Evolutionary conservation across 2,888 invertebrate species (phyloP), one percentile per base, ranked within the genome.

Genomic region (Philaethria dido): DNA sequence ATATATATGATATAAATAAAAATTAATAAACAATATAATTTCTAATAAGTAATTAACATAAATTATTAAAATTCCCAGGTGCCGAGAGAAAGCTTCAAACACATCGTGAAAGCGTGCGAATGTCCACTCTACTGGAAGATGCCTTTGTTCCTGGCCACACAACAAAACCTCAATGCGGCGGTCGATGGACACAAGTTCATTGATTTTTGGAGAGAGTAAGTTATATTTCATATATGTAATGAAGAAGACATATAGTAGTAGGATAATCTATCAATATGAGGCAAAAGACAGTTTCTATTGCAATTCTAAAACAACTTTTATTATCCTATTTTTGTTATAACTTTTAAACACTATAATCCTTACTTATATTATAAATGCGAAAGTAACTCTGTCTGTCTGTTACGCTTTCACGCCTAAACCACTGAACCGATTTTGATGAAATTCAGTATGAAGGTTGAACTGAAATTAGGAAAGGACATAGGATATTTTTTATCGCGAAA

Each of bases 101-200:
- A 91, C 83, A 94, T 96, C 78, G 93, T 95, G 45, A 95, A 98
- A 93, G 96, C 98, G 36, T 98, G 98, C 88, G 97, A 97, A 74
- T 93, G 99, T 76, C 98, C 99, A 13, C 94, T 98, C 66, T 99
- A 99, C 92, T 99, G 99, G 99, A 99, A 99, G 86, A 96, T 97
- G 85, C 97, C 99, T n/a, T 93, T 99, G 70, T 99, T 98, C 93
- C 94, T 96, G 72, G 97, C 97, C 61, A 96, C 97, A 42, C 97
- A 88, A 94, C 96, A 83, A 94, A 96, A 86, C 92, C 95, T 93
- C 84, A 95, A 88, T 80, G 94, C 93, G 90, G 95, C 91, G 60
- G 95, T 98, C 71, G 97, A 98, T 76, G 95, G 96, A 75, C 95
- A 95, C 83, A 95, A 95, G 78, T 98, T 98, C 86, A 94, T 98